Base-by-base conservation (phyloP, 2,888 invertebrate species). In the Scaeva pyrastri region DNA sequence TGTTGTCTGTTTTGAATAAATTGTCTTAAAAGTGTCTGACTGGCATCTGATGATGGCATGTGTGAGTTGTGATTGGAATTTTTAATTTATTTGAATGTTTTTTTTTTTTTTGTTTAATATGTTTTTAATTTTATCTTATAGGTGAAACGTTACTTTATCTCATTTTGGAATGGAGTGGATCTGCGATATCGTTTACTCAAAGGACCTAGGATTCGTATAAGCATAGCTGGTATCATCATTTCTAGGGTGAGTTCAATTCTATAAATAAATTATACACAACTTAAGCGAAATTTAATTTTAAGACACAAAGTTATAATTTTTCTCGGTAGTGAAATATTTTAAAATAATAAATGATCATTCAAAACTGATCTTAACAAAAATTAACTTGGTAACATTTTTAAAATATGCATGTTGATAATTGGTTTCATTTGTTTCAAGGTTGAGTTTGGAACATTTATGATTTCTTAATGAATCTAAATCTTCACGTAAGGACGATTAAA, bases 91-190 rank as follows among this genome's bases (percentile, higher is more conserved):
- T 6, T 73, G 50, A 66, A n/a, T 50, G 41, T 58, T 58, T 78
- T 72, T 50, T 23, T 26, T 58, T 26, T 31, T 41, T 74, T 23
- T 39, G 60, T 36, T 31, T 31, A 31, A 31, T 31, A 7, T 26
- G 26, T 5, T 31, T 31, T 31, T 73, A 39, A 31, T 26, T 64
- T 12, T 36, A 31, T 74, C 45, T 89, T 88, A n/a, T 95, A 98
- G 93, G 97, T 98, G 89, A 98, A 98, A 92, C 94, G 97, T 80
- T 98, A 98, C 92, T 98, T 98, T 92, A 97, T 98, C 52, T 97
- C 97, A 50, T 98, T 98, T 92, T 98, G 98, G 98, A 98, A 98
- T 92, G 98, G 98, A 60, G 98, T 98, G 19, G 98, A 98, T 93
- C 94, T 98, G 87, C 94, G 98, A 88, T 98, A 98, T 93, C 97